Evolutionary conservation across 2,113 vertebrate genomes (phyloP), one percentile per base, ranked within the genome.

Genomic region (Procavia capensis): DNA sequence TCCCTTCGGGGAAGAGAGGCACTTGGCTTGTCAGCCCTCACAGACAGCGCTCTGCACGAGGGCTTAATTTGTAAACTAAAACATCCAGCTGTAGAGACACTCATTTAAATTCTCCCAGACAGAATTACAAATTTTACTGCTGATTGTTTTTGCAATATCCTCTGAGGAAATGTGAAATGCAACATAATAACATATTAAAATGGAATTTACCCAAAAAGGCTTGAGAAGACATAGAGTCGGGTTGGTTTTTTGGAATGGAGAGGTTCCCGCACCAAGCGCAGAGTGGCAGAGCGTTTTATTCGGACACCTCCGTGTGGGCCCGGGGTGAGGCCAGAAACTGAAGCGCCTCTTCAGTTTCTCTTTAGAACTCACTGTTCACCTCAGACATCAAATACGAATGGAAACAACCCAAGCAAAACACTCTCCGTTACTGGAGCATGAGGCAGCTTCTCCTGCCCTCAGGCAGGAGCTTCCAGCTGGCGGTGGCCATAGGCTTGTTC

Each of bases 381-480:
- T 92, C 80, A 90, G 78, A 91, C 74, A 91, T 84, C 86, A 78
- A 86, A 93, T 78, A 88, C 93, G 93, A 90, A 92, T 86, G 81
- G 87, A 90, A 94, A 91, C 88, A 76, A 93, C 63, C 63, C 82
- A 45, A 1, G 50, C 20, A 80, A 94, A 94, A n/a, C 7, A 83
- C 10, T 92, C 96, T 93, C 74, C 64, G 17, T 10, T 75, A 93
- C 41, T 78, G 57, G 64, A 78, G 80, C 14, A 2, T 1, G 13
- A 72, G 34, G 2, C 3, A 25, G 9, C 50, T 70, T 29, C 17
- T 50, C 36, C 9, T 13, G 25, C 3, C 54, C 59, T 66, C 57
- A 75, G 66, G 39, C 20, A 1, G 75, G 85, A 68, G 4, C 20
- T 29, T 87, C 25, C 27, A 41, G 47, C n/a, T 0, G 63, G 70